phyloP scores from a whole-genome alignment of 2,888 invertebrate species.

The Auanema freiburgensis region DNA sequence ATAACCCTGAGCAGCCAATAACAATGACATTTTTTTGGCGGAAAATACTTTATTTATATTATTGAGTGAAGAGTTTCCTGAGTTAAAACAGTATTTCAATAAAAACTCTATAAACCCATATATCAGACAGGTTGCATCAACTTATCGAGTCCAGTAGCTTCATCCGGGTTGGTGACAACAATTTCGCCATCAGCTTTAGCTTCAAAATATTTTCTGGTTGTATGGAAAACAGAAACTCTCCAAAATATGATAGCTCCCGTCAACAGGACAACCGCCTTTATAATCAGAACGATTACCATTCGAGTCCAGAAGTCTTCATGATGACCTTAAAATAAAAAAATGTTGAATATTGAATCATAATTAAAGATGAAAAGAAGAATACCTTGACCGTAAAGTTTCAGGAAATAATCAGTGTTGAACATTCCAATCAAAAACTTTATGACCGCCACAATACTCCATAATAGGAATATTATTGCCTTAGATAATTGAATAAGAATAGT shows the following conservation, averaged over 20 bases:
- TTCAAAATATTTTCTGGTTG: slow-evolving; percentile 28
- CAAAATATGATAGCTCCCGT: slow-evolving; percentile 34
- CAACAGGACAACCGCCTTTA: slow-evolving; percentile 29
- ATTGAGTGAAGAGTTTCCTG: too few relatives aligned
- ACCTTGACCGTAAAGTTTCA: slow-evolving; percentile 40
- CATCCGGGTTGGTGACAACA: slow-evolving; percentile 13
- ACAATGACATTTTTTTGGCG: neutral
- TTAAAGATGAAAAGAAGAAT: neutral
- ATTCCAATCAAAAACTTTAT: slow-evolving; percentile 34
- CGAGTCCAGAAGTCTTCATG: slow-evolving; percentile 37
- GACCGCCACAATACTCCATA: slow-evolving; percentile 33
- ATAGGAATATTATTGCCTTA: slow-evolving; percentile 29
- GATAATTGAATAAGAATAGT: slow-evolving; percentile 11
- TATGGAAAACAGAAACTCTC: slow-evolving; percentile 32
- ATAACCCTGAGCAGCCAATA: too few relatives aligned
- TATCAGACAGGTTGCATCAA: slow-evolving; percentile 30
- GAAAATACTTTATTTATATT: too few relatives aligned
- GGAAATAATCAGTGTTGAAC: slow-evolving; percentile 37
- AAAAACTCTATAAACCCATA: too few relatives aligned
- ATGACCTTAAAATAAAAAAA: slow-evolving; percentile 21
- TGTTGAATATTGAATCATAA: neutral
- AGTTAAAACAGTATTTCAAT: too few relatives aligned
- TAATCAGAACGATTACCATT: slow-evolving; percentile 19
- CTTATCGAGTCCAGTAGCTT: slow-evolving; percentile 23
- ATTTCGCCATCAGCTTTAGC: slow-evolving; percentile 19